Conservation (phyloP, 2,113 vertebrate species). For the Cyprinodon brontotheroides region DNA sequence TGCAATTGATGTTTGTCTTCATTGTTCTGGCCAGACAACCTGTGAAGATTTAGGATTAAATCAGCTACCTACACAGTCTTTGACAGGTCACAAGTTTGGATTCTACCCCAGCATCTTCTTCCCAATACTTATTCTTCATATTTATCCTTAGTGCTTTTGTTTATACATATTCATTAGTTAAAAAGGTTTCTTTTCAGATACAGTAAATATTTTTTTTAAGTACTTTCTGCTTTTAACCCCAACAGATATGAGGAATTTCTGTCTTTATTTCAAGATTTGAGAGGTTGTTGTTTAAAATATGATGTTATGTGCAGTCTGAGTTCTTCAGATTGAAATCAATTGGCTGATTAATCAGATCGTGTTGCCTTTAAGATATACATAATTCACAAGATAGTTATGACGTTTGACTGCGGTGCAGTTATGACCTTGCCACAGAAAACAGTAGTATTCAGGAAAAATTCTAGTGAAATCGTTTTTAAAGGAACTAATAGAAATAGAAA, state of each 20-base stretch:
- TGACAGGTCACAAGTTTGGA: too few species aligned
- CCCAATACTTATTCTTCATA: too few species aligned
- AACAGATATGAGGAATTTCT: not conserved
- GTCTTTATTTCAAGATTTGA: not conserved
- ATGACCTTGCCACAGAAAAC: too few species aligned
- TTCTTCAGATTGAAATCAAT: not conserved
- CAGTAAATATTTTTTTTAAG: not conserved
- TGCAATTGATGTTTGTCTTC: too few species aligned
- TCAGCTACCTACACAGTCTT: too few species aligned
- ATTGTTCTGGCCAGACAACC: too few species aligned
- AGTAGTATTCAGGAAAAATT: not conserved
- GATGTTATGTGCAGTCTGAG: not conserved
- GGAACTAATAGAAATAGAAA: not conserved
- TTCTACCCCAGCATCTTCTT: too few species aligned
- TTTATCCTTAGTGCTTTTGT: too few species aligned
- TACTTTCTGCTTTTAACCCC: not conserved
- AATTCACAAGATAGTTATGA: not conserved
- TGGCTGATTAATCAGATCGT: not conserved
- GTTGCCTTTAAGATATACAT: not conserved
- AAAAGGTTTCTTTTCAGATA: not conserved
- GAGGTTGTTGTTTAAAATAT: not conserved
- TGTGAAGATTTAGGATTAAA: too few species aligned
- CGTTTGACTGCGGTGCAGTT: not conserved
- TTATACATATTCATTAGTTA: too few species aligned
- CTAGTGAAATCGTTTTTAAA: not conserved